A percentile compares a stretch with the other conserved stretches of the same genome.
Conservation (phyloP, 1,140 invertebrate genomes). For the Aphelinus certus region DNA sequence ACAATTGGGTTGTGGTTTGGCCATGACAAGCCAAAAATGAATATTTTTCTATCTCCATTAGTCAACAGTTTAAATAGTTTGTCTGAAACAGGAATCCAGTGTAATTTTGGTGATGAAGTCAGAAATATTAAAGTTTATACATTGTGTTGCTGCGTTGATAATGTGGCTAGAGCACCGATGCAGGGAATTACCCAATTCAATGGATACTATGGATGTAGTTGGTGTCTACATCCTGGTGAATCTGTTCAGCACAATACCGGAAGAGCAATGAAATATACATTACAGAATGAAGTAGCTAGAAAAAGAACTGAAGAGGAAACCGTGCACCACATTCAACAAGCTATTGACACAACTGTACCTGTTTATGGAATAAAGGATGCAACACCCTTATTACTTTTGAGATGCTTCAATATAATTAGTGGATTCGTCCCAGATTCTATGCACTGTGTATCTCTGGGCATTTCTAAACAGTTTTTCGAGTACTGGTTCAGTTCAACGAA, state of each 20-base stretch:
- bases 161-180: conserved; percentile 1
- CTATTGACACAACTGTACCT: not conserved
- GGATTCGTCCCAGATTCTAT: conserved; percentile 38
- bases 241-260: not conserved
- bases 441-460: conserved; percentile 32
- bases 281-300: not conserved
- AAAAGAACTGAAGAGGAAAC: not conserved
- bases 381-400: conserved; percentile 3
- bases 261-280: conserved; percentile 7
- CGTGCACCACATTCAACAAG: conserved; percentile 6
- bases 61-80: not conserved
- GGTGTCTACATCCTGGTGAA: conserved; percentile 24
- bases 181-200: conserved; percentile 24
- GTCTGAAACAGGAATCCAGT: conserved; percentile 4
- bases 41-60: conserved; percentile 3
- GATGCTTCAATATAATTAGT: conserved; percentile 37
- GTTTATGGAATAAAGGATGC: not conserved
- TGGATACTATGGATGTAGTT: conserved; percentile 11
- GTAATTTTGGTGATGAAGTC: not conserved
- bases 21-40: conserved; percentile 1
- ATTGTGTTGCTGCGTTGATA: conserved; percentile 14
- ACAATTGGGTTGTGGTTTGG: conserved; percentile 6
- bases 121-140: conserved; percentile 15
- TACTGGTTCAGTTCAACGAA: no score
- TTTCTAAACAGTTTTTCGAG: not conserved